Percentiles rank a stretch among this genome's conserved stretches.
Conservation (phyloP, 2,113 vertebrate species). For the Corynorhinus townsendii region DNA sequence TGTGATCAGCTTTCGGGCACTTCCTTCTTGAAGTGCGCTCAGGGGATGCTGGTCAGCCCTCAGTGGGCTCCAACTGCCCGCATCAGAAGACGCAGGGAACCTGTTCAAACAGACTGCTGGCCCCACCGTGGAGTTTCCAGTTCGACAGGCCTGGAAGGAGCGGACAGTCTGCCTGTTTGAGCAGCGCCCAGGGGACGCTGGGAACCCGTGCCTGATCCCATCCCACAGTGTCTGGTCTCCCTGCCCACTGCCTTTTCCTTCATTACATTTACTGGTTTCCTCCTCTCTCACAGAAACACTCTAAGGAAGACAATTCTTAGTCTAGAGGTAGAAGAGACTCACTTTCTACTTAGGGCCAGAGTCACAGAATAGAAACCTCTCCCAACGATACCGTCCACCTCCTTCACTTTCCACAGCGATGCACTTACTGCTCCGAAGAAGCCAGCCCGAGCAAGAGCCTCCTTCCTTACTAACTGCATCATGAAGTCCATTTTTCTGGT, state of each 20-base stretch:
- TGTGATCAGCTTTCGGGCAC: neutral
- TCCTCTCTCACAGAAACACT: neutral
- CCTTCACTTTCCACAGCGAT: neutral
- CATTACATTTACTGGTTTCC: neutral
- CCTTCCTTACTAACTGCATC: constrained; percentile 88
- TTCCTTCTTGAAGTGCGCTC: neutral
- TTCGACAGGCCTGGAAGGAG: fast-evolving
- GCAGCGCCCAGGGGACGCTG: fast-evolving
- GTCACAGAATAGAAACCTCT: neutral
- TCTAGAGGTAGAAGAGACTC: neutral
- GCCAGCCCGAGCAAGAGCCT: constrained; percentile 87
- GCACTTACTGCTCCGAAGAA: constrained; percentile 94
- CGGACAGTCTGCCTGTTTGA: fast-evolving
- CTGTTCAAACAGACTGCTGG: neutral
- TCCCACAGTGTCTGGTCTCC: neutral
- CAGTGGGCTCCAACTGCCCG: too few relatives aligned
- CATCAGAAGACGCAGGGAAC: too few relatives aligned
- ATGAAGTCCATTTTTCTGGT: constrained; percentile 83
- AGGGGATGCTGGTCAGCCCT: neutral
- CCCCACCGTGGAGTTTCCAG: fast-evolving
- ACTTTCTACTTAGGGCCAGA: neutral
- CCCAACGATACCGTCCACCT: too few relatives aligned
- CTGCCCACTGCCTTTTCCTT: neutral
- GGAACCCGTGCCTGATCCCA: neutral
- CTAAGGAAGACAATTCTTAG: neutral